Evolutionary conservation across 2,113 vertebrate species (phyloP), one percentile per base, ranked within the genome.

Genomic region (Sinocyclocheilus grahami): DNA sequence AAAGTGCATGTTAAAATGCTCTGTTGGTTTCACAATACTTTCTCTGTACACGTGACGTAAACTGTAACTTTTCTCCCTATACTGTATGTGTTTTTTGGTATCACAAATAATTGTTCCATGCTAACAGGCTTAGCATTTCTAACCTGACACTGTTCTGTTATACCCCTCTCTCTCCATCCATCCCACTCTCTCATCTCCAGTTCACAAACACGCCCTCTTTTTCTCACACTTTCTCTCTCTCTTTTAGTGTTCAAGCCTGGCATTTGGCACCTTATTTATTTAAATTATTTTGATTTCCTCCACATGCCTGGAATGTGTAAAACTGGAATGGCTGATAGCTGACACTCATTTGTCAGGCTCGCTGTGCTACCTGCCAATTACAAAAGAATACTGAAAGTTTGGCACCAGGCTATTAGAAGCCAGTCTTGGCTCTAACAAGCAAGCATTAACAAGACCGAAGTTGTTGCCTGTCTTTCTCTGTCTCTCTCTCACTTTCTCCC

Each of bases 261-360:
- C 90, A 77, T 91, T 93, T 93, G 85, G 92, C 92, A 92, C 92
- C 93, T 95, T 94, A 94, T 95, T 95, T 93, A 94, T 94, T 95
- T 92, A 93, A 95, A 95, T 95, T 94, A 95, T 95, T 94, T 93
- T 92, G 91, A 94, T 93, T 94, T 91, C 87, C 85, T 82, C 90
- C 89, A 90, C 89, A 91, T 91, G 24, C 69, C 88, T 90, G 93
- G 91, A 92, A 91, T 90, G 89, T 85, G 87, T 86, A 88, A 90
- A 88, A 91, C 85, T 83, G 88, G 91, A 90, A 75, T 75, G 60
- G 90, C 91, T 93, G 93, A 94, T 92, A 93, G 92, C 92, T 94
- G 94, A 93, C 93, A 93, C 91, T 93, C 93, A 88, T 94, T 94
- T 94, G 93, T 95, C 94, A 95, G 92, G 92, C 93, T 93, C 78